A percentile compares a stretch with the other conserved stretches of the same genome.
These are phyloP conservation scores for Amphipyra berbera DNA, from an alignment of 2,888 invertebrate genomes.

Conservation along the genomic window DNA sequence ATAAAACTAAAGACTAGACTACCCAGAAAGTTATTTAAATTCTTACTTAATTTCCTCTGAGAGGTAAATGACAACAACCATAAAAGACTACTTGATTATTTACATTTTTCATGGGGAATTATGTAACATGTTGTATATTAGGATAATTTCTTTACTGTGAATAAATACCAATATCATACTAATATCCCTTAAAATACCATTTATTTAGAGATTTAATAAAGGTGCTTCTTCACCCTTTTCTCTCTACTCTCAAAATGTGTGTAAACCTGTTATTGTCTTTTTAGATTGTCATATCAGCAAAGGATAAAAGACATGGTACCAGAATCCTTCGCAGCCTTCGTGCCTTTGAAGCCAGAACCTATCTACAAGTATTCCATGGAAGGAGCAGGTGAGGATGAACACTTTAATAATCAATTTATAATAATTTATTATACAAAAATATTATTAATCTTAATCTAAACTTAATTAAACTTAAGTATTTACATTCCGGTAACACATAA, in stretches of 20 bases:
- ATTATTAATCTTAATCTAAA: constrained; percentile 77
- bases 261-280: constrained; percentile 36
- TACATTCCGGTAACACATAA: constrained; percentile 77
- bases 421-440: constrained; percentile 73
- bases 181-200: no score
- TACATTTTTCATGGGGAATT: no score
- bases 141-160: no score
- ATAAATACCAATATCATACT: no score
- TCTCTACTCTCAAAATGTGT: background rate
- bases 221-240: background rate
- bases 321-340: constrained; percentile 94
- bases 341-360: constrained; percentile 96
- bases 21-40: no score
- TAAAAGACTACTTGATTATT: no score
- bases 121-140: no score
- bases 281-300: constrained; percentile 97
- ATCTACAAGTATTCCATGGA: constrained; percentile 97
- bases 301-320: constrained; percentile 98
- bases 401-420: constrained; percentile 54
- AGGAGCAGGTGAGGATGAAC: constrained; percentile 91
- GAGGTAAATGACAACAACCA: no score
- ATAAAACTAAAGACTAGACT: no score
- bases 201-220: background rate
- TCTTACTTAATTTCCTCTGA: no score
- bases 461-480: constrained; percentile 80